Evolutionary conservation across 2,113 vertebrate species (phyloP).

Genomic region (Felis chaus): DNA sequence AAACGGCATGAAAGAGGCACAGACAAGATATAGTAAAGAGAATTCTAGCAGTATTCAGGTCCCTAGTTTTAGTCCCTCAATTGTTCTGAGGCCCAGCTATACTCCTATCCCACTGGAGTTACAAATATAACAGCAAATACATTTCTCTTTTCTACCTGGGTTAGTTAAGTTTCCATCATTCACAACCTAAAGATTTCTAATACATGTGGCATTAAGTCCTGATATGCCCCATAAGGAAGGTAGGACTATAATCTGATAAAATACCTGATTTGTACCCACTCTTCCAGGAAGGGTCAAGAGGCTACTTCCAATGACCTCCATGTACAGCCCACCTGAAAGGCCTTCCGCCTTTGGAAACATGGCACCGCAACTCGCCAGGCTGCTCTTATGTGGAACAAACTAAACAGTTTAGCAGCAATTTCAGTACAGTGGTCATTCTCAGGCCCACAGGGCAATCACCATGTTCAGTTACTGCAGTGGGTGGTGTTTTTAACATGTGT

Average conservation of each 20-base stretch:
- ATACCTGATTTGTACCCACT: not conserved
- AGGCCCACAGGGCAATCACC: slow-evolving; percentile 84
- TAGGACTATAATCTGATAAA: not conserved
- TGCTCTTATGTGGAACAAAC: not conserved
- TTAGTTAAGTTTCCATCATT: not conserved
- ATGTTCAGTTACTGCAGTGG: slow-evolving; percentile 96
- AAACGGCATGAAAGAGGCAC: not conserved
- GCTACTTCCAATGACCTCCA: not conserved
- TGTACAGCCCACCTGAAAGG: not conserved
- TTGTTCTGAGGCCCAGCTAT: not conserved
- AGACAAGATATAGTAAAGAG: not conserved
- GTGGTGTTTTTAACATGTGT: slow-evolving; percentile 97
- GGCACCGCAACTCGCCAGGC: slow-evolving; percentile 21
- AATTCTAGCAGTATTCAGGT: not conserved
- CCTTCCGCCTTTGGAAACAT: not conserved
- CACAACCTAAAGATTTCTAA: not conserved
- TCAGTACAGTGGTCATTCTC: not conserved
- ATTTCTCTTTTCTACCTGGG: not conserved
- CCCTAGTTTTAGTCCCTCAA: not conserved
- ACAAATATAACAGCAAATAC: not conserved
- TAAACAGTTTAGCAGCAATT: not conserved
- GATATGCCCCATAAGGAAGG: not conserved
- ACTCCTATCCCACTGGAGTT: not conserved
- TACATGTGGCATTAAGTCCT: not conserved
- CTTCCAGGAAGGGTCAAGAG: not conserved